Evolutionary conservation across 2,888 invertebrate species (phyloP).

Genomic region (Biston stratarius): DNA sequence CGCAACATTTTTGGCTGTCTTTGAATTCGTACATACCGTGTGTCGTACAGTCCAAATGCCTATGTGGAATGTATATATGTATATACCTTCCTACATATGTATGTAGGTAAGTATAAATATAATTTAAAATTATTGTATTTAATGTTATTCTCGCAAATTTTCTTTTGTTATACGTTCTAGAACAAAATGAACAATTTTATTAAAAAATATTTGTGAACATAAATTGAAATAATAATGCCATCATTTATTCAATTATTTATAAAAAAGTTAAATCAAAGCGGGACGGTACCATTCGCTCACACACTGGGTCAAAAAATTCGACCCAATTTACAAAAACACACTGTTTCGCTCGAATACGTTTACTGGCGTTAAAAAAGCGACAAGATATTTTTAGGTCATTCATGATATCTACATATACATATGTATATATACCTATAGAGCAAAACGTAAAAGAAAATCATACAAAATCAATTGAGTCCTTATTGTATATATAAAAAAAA

Average conservation of each 20-base stretch:
- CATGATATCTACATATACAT: background rate
- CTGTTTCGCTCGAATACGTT: background rate
- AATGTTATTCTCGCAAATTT: too few relatives aligned
- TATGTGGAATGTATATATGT: background rate
- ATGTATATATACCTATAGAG: too few relatives aligned
- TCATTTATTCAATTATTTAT: background rate
- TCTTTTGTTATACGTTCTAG: too few relatives aligned
- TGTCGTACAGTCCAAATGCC: background rate
- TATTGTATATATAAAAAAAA: too few relatives aligned
- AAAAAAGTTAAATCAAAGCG: constrained; percentile 5
- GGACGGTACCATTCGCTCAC: background rate
- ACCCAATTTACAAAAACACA: constrained; percentile 33
- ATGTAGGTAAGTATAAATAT: background rate
- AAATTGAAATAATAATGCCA: too few relatives aligned
- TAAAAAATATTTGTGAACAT: background rate
- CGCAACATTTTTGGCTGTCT: constrained; percentile 21
- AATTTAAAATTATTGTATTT: too few relatives aligned
- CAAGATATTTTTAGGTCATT: constrained; percentile 20
- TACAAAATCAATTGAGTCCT: background rate
- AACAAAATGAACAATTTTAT: background rate
- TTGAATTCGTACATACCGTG: background rate
- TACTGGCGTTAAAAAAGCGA: constrained; percentile 13
- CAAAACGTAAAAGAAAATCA: constrained; percentile 6
- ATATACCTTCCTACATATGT: background rate
- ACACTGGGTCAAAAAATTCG: constrained; percentile 10